phyloP scores from a whole-genome alignment of 1,140 invertebrate species.

The Aphidius gifuensis region DNA sequence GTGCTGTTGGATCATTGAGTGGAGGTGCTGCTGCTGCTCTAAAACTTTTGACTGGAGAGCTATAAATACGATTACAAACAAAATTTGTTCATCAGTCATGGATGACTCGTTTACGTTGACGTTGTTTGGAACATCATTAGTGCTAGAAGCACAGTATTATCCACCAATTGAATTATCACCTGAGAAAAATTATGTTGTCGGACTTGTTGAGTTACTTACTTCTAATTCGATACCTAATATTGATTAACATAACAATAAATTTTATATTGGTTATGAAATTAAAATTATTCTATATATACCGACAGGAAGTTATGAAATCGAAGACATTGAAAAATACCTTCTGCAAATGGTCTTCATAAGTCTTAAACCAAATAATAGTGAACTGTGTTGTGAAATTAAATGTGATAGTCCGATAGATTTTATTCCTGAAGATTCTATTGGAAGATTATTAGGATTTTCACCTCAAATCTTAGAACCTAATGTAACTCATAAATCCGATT shows the following conservation, averaged over 20 bases:
- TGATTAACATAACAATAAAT: constrained; percentile 36
- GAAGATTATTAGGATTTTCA: not conserved
- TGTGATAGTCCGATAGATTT: constrained; percentile 1
- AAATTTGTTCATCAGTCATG: constrained; percentile 1
- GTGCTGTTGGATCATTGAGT: constrained; percentile 22
- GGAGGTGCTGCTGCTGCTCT: constrained; percentile 28
- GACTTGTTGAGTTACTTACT: constrained; percentile 19
- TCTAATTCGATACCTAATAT: constrained; percentile 38
- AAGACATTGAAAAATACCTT: constrained; percentile 7
- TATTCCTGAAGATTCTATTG: not conserved
- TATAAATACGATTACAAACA: not conserved
- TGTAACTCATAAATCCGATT: not conserved
- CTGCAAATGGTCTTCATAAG: not conserved
- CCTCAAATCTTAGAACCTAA: not conserved
- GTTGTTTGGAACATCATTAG: constrained; percentile 6
- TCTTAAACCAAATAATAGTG: too few relatives aligned
- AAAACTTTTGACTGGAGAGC: constrained; percentile 12
- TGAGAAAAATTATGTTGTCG: constrained; percentile 10
- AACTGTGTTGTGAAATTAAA: not conserved
- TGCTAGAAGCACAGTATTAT: too few relatives aligned
- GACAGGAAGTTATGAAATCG: constrained; percentile 15
- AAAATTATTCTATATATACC: constrained; percentile 1
- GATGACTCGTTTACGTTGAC: constrained; percentile 15
- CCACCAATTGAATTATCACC: constrained; percentile 20
- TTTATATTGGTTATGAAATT: constrained; percentile 29